Conservation (phyloP, 2,797 vertebrate genomes). For the Tenualosa thibaudeaui region DNA sequence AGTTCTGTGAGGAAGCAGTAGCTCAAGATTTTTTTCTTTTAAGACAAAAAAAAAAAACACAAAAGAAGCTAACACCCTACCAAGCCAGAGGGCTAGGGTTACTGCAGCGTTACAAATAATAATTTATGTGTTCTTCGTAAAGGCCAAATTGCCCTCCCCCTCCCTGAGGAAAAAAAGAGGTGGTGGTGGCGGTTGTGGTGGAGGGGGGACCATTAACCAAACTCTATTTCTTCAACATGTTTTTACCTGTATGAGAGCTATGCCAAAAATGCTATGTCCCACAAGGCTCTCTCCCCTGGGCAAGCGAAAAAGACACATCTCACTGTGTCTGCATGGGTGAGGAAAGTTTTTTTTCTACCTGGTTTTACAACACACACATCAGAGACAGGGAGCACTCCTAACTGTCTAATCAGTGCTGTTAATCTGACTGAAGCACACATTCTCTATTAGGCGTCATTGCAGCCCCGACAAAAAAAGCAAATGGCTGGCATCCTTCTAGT, state of each 20-base stretch:
- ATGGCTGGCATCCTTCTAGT: constrained; percentile 31
- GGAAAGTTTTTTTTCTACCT: constrained; percentile 33
- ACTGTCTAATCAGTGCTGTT: constrained; percentile 46
- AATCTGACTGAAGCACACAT: constrained; percentile 42
- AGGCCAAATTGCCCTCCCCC: constrained; percentile 66
- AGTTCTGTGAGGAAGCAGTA: background rate
- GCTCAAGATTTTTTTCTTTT: background rate
- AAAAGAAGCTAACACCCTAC: background rate
- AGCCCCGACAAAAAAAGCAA: constrained; percentile 26
- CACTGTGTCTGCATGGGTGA: constrained; percentile 26
- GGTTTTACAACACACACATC: constrained; percentile 49
- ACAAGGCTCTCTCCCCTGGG: constrained; percentile 45
- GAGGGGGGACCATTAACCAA: constrained; percentile 68
- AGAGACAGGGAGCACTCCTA: constrained; percentile 45
- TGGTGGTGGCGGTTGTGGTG: constrained; percentile 34
- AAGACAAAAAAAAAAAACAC: background rate
- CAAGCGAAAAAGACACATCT: constrained; percentile 46
- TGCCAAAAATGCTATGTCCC: constrained; percentile 71
- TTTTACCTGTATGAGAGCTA: constrained; percentile 75
- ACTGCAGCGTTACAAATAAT: constrained; percentile 56
- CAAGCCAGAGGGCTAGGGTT: constrained; percentile 31
- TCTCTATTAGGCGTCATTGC: constrained; percentile 37
- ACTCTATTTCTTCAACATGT: constrained; percentile 65
- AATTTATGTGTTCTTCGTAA: constrained; percentile 65
- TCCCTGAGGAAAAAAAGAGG: background rate